A percentile compares a stretch with the other conserved stretches of the same genome.
phyloP scores from a whole-genome alignment of 2,797 vertebrate species.

The Periophthalmus magnuspinnatus region DNA sequence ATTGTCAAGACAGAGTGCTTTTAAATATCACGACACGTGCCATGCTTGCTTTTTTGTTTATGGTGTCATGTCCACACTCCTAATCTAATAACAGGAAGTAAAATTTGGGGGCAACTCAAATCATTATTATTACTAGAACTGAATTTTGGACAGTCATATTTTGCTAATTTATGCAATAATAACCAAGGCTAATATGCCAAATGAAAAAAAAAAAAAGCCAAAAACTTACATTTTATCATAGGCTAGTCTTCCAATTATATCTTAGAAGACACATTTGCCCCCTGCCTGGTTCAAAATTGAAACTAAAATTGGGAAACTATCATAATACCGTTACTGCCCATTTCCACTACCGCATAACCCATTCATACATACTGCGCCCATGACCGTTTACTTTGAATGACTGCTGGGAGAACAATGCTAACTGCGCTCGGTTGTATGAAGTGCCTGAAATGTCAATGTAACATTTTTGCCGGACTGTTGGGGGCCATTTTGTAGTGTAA shows the following conservation, averaged over 20 bases:
- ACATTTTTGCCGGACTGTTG: slow-evolving; percentile 48
- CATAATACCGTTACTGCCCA: background rate
- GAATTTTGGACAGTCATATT: background rate
- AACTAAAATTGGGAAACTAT: background rate
- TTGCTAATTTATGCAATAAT: background rate
- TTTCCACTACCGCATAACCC: background rate
- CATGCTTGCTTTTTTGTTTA: no score
- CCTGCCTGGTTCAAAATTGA: background rate
- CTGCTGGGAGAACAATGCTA: slow-evolving; percentile 52
- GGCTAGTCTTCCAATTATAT: no score
- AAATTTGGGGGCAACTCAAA: background rate
- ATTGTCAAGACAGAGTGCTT: no score
- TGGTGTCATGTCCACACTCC: no score
- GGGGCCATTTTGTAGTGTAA: slow-evolving; percentile 43
- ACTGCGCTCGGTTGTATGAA: slow-evolving; percentile 40
- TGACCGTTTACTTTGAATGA: slow-evolving; percentile 35
- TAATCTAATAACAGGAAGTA: background rate
- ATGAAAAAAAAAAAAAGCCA: no score
- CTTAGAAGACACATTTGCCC: background rate
- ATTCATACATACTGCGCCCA: slow-evolving; percentile 16
- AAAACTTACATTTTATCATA: no score
- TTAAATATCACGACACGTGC: no score
- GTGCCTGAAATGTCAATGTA: slow-evolving; percentile 52
- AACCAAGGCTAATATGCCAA: no score
- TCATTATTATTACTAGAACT: background rate